Conservation (phyloP, 2,797 vertebrate genomes). For the Selene dorsalis region DNA sequence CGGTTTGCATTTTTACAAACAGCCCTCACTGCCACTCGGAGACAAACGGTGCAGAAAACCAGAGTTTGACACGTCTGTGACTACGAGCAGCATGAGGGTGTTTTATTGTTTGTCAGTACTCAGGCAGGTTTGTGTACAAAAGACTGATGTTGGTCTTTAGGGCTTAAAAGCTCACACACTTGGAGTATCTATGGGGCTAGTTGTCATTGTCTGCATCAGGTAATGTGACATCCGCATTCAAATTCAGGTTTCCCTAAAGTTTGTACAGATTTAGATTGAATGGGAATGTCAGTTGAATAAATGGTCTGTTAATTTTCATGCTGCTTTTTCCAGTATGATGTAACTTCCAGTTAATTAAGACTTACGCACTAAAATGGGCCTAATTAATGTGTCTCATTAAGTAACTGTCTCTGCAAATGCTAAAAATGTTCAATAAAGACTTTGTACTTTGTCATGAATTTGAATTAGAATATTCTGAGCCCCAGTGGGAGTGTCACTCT, state of each 20-base stretch:
- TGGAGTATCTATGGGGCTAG: not conserved
- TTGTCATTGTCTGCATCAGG: not conserved
- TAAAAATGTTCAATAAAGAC: not conserved
- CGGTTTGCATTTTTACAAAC: not conserved
- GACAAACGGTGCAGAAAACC: not conserved
- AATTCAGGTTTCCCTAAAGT: not conserved
- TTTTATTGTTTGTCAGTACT: not conserved
- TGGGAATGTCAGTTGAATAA: constrained; percentile 4
- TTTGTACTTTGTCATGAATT: not conserved
- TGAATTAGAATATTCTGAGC: not conserved
- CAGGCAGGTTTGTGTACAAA: not conserved
- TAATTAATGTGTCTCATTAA: not conserved
- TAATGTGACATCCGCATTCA: not conserved
- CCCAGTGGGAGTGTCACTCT: not conserved
- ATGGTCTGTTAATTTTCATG: not conserved
- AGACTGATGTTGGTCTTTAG: not conserved
- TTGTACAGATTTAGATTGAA: not conserved
- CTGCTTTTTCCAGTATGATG: not conserved
- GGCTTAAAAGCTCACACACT: not conserved
- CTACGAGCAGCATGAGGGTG: not conserved
- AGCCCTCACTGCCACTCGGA: not conserved
- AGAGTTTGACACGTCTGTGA: not conserved
- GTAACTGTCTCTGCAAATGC: not conserved
- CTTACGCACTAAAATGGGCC: not conserved
- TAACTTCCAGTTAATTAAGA: not conserved